Conservation (phyloP, 2,113 vertebrate species). For the Lipophrys pholis region DNA sequence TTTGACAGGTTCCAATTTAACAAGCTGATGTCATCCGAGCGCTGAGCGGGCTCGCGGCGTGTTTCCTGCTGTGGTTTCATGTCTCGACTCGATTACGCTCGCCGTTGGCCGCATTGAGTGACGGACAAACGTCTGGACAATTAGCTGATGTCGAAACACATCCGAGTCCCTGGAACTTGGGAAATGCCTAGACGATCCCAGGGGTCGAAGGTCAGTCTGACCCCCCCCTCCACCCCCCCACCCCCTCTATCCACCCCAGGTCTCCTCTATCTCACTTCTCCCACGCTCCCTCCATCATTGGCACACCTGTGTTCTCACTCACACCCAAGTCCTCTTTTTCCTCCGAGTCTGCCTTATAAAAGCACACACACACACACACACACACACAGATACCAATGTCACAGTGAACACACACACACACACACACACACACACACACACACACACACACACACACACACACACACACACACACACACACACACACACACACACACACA, state of each 20-base stretch:
- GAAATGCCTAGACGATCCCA: constrained; percentile 19
- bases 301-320: constrained; percentile 74
- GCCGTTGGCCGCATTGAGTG: constrained; percentile 11
- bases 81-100: constrained; percentile 53
- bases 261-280: constrained; percentile 49
- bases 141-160: constrained; percentile 23
- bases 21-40: constrained; percentile 54
- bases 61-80: constrained; percentile 60
- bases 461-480: constrained; percentile 44
- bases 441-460: constrained; percentile 49
- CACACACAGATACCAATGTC: constrained; percentile 55
- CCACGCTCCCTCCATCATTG: constrained; percentile 58
- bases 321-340: constrained; percentile 34
- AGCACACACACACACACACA: constrained; percentile 43
- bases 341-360: constrained; percentile 45
- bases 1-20: constrained; percentile 54
- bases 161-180: constrained; percentile 38
- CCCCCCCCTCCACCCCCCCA: neutral
- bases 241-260: neutral
- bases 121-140: constrained; percentile 36
- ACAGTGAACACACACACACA: constrained; percentile 11
- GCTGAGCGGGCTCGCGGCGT: constrained; percentile 17
- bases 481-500: constrained; percentile 44
- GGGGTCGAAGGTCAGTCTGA: constrained; percentile 56
- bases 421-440: constrained; percentile 44